These are phyloP conservation scores for Drosophila fulvimacula DNA, from an alignment of 2,888 invertebrate species.

Conservation along the genomic window DNA sequence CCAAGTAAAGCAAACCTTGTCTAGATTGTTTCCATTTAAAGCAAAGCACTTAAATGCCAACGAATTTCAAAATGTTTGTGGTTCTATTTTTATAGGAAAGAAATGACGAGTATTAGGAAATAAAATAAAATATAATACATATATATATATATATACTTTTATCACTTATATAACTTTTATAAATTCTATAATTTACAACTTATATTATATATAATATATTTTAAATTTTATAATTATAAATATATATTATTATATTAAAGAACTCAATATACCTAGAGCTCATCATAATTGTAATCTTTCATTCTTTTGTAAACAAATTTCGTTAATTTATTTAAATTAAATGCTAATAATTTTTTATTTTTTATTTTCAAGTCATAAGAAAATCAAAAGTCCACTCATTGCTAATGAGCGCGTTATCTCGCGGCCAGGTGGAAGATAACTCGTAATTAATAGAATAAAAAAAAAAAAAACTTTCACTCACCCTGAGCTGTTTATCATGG, in stretches of 20 bases:
- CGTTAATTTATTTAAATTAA: neutral
- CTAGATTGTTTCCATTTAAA: neutral
- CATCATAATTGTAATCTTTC: no score
- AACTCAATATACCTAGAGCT: no score
- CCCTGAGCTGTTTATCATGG: conserved; percentile 14
- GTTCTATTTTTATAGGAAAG: neutral
- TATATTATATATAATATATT: no score
- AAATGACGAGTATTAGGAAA: neutral
- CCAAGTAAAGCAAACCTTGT: neutral
- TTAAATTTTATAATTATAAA: no score
- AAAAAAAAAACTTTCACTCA: conserved; percentile 26
- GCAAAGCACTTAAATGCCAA: neutral
- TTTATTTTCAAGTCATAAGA: conserved; percentile 2
- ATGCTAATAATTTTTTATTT: neutral
- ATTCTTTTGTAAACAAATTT: neutral
- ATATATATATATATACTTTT: neutral
- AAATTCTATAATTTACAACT: no score
- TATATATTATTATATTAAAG: no score
- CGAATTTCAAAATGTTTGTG: neutral
- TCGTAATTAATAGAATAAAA: conserved; percentile 9
- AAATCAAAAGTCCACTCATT: conserved; percentile 16
- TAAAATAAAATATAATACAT: neutral
- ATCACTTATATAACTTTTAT: no score
- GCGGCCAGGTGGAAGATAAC: neutral
- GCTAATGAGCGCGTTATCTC: conserved; percentile 25